phyloP scores from a whole-genome alignment of 2,888 invertebrate genomes.

The Didymodactylos carnosus region DNA sequence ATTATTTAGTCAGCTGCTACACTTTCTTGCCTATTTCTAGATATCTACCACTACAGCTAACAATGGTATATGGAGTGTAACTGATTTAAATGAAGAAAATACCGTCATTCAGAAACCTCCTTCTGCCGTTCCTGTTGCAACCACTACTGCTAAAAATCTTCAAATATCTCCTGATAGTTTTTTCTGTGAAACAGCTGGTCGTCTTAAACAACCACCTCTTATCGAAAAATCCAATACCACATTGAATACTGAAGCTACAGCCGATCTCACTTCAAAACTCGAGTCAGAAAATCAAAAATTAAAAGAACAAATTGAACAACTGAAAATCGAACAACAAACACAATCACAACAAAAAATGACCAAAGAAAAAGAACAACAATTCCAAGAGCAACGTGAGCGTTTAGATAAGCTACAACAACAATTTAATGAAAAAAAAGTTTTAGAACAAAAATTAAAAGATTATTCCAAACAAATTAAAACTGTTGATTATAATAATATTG shows the following conservation, averaged over 20 bases:
- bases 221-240: not conserved
- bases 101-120: not conserved
- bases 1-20: too few species aligned
- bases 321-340: not conserved
- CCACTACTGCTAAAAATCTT: not conserved
- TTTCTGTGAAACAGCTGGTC: not conserved
- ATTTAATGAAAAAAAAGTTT: not conserved
- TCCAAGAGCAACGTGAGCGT: not conserved
- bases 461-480: not conserved
- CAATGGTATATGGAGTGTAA: not conserved
- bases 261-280: not conserved
- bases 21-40: too few species aligned
- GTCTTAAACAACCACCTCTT: not conserved
- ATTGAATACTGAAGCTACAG: not conserved
- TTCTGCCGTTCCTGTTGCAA: not conserved
- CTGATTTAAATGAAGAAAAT: not conserved
- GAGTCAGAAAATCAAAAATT: not conserved
- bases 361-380: not conserved
- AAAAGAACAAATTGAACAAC: not conserved
- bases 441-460: not conserved
- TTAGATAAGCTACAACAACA: not conserved
- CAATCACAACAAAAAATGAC: not conserved
- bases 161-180: not conserved
- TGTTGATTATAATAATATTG: not conserved
- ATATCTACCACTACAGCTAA: not conserved